A percentile compares a stretch with the other conserved stretches of the same genome.
Conservation (phyloP, 2,797 vertebrate species). For the Melanotaenia pygmaea region DNA sequence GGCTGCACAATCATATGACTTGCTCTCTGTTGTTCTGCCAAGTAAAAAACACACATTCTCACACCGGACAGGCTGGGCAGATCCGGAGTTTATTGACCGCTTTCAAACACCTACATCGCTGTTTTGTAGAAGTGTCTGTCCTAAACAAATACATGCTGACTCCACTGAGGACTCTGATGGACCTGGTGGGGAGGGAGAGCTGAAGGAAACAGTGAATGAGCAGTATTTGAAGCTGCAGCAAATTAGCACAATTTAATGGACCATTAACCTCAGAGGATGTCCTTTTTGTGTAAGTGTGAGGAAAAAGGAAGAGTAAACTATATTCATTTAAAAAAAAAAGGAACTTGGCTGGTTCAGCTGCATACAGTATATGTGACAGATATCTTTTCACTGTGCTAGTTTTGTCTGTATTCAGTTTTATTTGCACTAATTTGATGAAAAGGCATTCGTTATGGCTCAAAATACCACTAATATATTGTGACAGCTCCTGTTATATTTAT, state of each 20-base stretch:
- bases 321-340: not conserved
- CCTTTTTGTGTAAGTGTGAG: not conserved
- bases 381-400: not conserved
- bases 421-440: not conserved
- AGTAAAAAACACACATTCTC: conserved; percentile 43
- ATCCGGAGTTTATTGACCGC: conserved; percentile 27
- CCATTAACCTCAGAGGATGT: conserved; percentile 15
- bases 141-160: conserved; percentile 24
- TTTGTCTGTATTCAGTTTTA: not conserved
- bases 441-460: not conserved
- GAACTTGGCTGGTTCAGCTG: not conserved
- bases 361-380: not conserved
- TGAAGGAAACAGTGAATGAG: conserved; percentile 2
- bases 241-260: conserved; percentile 23
- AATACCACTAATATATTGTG: not conserved
- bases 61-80: conserved; percentile 16
- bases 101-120: conserved; percentile 32
- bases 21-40: conserved; percentile 58
- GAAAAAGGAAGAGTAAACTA: not conserved
- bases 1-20: conserved; percentile 49
- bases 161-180: conserved; percentile 9
- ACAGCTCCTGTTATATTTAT: not conserved
- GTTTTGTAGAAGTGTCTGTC: conserved; percentile 5
- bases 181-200: not conserved
- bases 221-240: conserved; percentile 7